phyloP scores from a whole-genome alignment of 2,113 vertebrate species.

The Glaucidium brasilianum region DNA sequence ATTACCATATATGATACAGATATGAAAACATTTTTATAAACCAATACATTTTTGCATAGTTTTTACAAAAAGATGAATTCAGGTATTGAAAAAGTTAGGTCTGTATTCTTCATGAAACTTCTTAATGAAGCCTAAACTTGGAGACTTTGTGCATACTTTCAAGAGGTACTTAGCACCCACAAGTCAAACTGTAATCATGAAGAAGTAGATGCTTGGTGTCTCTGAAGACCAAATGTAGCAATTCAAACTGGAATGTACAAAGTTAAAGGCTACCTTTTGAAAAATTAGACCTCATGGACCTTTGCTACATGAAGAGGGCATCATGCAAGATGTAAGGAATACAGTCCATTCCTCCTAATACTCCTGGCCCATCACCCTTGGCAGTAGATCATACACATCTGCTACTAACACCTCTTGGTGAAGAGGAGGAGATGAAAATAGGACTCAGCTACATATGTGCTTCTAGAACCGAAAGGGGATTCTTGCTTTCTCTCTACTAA shows the following conservation, averaged over 20 bases:
- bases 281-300: background rate
- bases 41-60: background rate
- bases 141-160: background rate
- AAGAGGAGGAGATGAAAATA: background rate
- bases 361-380: background rate
- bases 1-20: background rate
- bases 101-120: background rate
- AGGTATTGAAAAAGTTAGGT: background rate
- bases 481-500: background rate
- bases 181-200: background rate
- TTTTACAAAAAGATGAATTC: background rate
- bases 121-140: background rate
- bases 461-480: background rate
- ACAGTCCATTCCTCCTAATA: background rate
- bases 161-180: background rate
- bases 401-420: background rate
- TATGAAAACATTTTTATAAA: background rate
- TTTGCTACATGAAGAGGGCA: background rate
- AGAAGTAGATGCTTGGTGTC: background rate
- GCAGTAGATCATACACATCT: background rate
- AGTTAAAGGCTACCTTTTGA: background rate
- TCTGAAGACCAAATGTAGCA: background rate
- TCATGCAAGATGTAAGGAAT: background rate
- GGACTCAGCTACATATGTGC: background rate
- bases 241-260: background rate